These are phyloP conservation scores for Lathronympha strigana DNA, from an alignment of 2,888 invertebrate genomes.

Conservation along the genomic window DNA sequence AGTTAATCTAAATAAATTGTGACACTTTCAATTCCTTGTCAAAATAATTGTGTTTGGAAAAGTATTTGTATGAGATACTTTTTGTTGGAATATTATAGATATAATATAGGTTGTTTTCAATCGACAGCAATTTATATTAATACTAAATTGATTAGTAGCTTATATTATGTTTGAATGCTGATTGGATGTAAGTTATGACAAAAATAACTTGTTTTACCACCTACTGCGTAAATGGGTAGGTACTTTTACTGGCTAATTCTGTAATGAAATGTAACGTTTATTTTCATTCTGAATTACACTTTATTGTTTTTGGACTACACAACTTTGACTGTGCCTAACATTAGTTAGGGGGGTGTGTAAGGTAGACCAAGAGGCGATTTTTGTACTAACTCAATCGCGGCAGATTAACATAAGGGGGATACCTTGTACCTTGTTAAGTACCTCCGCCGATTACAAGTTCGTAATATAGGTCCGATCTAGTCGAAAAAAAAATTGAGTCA, in stretches of 20 bases:
- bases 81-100: slow-evolving; percentile 21
- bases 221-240: not conserved
- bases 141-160: not conserved
- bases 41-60: slow-evolving; percentile 13
- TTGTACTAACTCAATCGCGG: too few species aligned
- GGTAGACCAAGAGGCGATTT: too few species aligned
- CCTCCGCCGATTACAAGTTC: too few species aligned
- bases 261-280: not conserved
- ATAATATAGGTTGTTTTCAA: slow-evolving; percentile 12
- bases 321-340: not conserved
- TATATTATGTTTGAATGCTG: slow-evolving; percentile 2
- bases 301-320: not conserved
- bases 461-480: too few species aligned
- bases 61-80: slow-evolving; percentile 4
- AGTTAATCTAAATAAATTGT: slow-evolving; percentile 26
- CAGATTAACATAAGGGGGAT: too few species aligned
- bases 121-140: slow-evolving; percentile 9
- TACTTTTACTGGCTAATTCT: not conserved
- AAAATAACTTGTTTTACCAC: not conserved
- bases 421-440: too few species aligned
- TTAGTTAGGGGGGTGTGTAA: too few species aligned
- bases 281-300: not conserved
- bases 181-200: slow-evolving; percentile 1
- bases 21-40: slow-evolving; percentile 19
- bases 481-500: too few species aligned